Base-by-base conservation (phyloP, 2,113 vertebrate genomes). In the Mystacornis crossleyi region DNA sequence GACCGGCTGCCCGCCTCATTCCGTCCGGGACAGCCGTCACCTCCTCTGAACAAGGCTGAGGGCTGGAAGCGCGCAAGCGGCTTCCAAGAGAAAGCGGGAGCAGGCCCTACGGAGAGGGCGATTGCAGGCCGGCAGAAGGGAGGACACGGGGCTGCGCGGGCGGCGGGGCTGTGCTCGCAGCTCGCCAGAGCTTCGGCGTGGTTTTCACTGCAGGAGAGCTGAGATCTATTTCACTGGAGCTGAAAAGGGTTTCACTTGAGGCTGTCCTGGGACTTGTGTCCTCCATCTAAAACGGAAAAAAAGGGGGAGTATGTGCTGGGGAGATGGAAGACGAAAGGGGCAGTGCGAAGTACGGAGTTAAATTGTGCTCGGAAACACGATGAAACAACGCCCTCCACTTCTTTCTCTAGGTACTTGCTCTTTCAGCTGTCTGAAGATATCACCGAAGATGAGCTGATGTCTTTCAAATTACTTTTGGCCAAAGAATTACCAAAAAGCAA, bases 401-500 rank as follows among this genome's bases (percentile, higher is more conserved):
- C 45, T 90, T 20, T 61, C 74, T 40, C 14, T 66, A 98, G 98
- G 31, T 83, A 79, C 33, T 84, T 98, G 93, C 98, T 98, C 55
- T 97, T 96, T 72, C 85, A 96, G 40, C 90, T 98, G 15, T 95
- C 93, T 29, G 97, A 98, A 92, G 89, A 98, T 2, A 61, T 95
- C 34, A 80, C 5, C 6, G 24, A 72, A 40, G 2, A 12, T 8
- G 96, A 98, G 45, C 50, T 98, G 91, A 82, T 36, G 23, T 25
- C 25, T 36, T 95, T 98, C 58, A 98, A 98, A 73, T 92, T 95
- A 79, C 29, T 95, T 70, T 85, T 98, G 92, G 86, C 3, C 8
- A 8, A 71, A 8, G 21, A 96, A 15, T 89, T 98, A 43, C 43
- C 97, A 40, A 98, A 80, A 89, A 95, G 64, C 92, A 98, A 70